phyloP scores from a whole-genome alignment of 2,888 invertebrate species.

The Blera fallax region DNA sequence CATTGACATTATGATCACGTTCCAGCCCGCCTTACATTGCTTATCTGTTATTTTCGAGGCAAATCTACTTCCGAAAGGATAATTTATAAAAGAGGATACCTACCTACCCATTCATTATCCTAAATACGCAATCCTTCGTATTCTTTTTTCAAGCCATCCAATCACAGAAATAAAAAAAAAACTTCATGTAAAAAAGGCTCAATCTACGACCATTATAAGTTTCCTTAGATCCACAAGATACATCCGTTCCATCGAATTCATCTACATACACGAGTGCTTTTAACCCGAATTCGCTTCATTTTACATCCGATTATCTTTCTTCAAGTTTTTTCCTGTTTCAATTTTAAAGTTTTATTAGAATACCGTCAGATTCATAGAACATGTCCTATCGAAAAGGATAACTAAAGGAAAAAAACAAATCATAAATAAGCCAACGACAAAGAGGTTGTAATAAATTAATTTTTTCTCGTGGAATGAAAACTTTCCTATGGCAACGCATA shows the following conservation, averaged over 20 bases:
- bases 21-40: neutral
- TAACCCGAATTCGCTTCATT: neutral
- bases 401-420: neutral
- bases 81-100: neutral
- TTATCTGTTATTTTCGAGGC: neutral
- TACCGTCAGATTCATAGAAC: neutral
- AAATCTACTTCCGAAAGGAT: neutral
- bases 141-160: neutral
- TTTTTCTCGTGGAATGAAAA: neutral
- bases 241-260: neutral
- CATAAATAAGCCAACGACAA: neutral
- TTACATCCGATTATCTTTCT: neutral
- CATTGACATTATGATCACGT: neutral
- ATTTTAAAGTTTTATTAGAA: neutral
- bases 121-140: neutral
- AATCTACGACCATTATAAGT: neutral
- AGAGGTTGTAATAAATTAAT: slow-evolving; percentile 1
- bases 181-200: neutral
- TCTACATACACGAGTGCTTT: too few species aligned
- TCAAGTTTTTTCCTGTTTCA: neutral
- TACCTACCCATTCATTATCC: neutral
- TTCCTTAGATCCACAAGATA: neutral
- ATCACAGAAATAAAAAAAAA: neutral
- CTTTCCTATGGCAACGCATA: neutral
- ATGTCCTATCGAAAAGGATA: neutral